Evolutionary conservation across 2,113 vertebrate genomes (phyloP).

Genomic region (Pomatostomus ruficeps): DNA sequence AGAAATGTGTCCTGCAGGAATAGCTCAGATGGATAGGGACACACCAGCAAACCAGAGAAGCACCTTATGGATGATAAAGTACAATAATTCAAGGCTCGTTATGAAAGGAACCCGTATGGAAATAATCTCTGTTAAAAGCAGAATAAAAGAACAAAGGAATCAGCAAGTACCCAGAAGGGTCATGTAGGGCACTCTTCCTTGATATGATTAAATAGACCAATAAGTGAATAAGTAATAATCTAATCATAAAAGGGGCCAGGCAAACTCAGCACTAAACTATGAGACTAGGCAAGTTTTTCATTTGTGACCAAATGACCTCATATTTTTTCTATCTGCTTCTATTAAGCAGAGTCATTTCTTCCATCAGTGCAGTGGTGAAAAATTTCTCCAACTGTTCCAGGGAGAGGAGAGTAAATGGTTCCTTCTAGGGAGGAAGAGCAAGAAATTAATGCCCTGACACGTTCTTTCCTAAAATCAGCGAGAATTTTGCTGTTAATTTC

Average conservation of each 20-base stretch:
- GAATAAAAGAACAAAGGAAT: constrained; percentile 47
- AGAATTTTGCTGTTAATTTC: not conserved
- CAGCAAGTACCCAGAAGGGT: constrained; percentile 29
- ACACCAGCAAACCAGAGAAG: not conserved
- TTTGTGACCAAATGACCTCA: constrained; percentile 60
- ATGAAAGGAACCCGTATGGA: constrained; percentile 20
- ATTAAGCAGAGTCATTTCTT: constrained; percentile 31
- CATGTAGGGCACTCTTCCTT: constrained; percentile 26
- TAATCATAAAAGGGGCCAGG: constrained; percentile 38
- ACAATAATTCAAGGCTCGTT: constrained; percentile 37
- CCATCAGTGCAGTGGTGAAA: not conserved
- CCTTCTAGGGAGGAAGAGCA: not conserved
- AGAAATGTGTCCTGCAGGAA: constrained; percentile 12
- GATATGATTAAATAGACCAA: constrained; percentile 47
- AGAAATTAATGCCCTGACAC: not conserved
- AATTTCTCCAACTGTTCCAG: constrained; percentile 1
- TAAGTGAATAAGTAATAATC: constrained; percentile 66
- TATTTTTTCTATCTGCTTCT: constrained; percentile 60
- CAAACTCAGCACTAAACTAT: constrained; percentile 29
- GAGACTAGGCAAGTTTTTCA: constrained; percentile 47
- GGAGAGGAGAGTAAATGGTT: not conserved
- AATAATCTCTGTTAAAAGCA: constrained; percentile 30
- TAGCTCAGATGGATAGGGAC: not conserved
- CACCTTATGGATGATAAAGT: constrained; percentile 42
- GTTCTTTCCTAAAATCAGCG: not conserved